phyloP scores from a whole-genome alignment of 2,113 vertebrate genomes.

The Hyperopisus bebe region DNA sequence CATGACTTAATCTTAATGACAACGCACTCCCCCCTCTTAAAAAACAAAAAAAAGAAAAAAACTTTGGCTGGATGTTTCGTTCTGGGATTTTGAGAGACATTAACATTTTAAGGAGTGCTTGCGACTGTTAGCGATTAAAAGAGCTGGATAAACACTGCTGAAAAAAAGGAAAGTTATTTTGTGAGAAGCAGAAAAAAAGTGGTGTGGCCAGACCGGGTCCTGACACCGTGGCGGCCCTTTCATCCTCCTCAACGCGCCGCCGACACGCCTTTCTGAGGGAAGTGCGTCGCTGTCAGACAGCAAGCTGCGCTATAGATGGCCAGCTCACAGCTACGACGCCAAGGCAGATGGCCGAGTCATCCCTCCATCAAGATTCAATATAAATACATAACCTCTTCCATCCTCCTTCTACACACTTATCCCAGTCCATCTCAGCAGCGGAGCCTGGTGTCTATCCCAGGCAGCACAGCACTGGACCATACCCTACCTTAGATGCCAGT shows the following conservation, averaged over 20 bases:
- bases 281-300: background rate
- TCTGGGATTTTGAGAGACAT: slow-evolving; percentile 42
- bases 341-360: background rate
- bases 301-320: background rate
- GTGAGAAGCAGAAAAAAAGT: background rate
- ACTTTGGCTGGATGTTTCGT: slow-evolving; percentile 36
- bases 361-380: background rate
- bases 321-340: background rate
- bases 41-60: slow-evolving; percentile 32
- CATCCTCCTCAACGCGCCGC: background rate
- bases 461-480: background rate
- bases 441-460: background rate
- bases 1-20: slow-evolving; percentile 41
- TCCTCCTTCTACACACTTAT: background rate
- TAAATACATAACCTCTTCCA: background rate
- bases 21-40: slow-evolving; percentile 41
- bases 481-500: background rate
- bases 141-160: background rate
- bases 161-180: background rate
- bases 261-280: background rate
- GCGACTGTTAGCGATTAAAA: slow-evolving; percentile 2
- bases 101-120: background rate
- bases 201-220: background rate
- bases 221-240: background rate
- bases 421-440: background rate